Evolutionary conservation across 1,140 invertebrate genomes (phyloP), one percentile per base, ranked within the genome.

Genomic region (Drosophila ogumai): DNA sequence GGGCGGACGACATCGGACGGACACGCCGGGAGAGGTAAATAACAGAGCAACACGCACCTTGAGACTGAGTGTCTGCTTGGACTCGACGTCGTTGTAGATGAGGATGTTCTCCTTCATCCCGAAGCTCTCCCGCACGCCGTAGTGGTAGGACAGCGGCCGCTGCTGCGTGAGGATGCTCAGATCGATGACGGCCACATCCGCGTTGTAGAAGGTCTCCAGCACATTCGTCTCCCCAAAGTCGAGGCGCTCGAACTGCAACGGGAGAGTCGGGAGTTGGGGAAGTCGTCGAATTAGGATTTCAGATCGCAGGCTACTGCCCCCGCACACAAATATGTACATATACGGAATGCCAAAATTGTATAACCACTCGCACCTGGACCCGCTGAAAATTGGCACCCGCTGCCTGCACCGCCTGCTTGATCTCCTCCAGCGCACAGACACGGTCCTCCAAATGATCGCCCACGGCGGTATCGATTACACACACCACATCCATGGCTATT

Each of bases 91-190:
- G 94, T 99, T 98, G 91, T 96, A 98, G 3, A 99, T 94, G 13
- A 99, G 93, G 67, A 99, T 98, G 93, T 99, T 99, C 92, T 99
- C 97, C 91, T 98, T 99, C 98, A 99, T 99, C 49, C 97, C 97
- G 94, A 99, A 99, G 92, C 98, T 99, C 93, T 99, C 99, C 60
- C 99, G 94, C 1, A 99, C 98, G 31, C 99, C 99, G 43, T 99
- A 95, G 93, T 99, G 98, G 94, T 99, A 99, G 85, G 99, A 98
- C 25, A 99, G 93, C 0, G 98, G 96, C 82, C 96, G 97, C 92
- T 98, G 97, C 93, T 99, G 98, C 36, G 96, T 92, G 87, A 97
- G 95, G 49, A 99, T 94, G 44, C 97, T 98, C 76, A 99, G 94
- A 94, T 99, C 99, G 34, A 99, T 97, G 25, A 99, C 95, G 2